Evolutionary conservation across 2,888 invertebrate species (phyloP).

Genomic region (Xestia sexstrigata): DNA sequence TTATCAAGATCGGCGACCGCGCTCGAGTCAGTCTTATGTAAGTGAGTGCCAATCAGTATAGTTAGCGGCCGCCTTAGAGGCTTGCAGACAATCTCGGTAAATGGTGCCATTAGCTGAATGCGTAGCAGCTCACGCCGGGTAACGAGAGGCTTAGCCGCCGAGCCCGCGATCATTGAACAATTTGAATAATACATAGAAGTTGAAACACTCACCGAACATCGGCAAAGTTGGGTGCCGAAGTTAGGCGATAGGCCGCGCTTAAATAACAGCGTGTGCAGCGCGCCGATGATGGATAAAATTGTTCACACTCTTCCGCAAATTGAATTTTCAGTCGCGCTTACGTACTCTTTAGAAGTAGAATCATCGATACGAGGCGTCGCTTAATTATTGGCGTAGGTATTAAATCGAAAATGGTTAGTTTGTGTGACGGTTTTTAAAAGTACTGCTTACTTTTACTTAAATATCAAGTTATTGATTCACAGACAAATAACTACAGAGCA

Average conservation of each 20-base stretch:
- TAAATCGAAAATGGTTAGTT: background rate
- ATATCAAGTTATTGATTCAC: background rate
- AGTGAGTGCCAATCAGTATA: constrained; percentile 73
- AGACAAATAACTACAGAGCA: background rate
- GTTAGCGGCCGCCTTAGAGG: constrained; percentile 71
- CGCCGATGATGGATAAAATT: constrained; percentile 22
- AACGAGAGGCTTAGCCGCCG: constrained; percentile 74
- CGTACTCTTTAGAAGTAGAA: background rate
- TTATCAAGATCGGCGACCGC: constrained; percentile 44
- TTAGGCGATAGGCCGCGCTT: constrained; percentile 37
- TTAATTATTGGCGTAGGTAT: background rate
- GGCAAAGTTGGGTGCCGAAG: constrained; percentile 45
- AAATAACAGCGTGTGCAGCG: constrained; percentile 17
- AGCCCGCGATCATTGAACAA: constrained; percentile 79
- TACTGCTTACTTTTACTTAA: background rate
- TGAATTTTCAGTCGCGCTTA: constrained; percentile 20
- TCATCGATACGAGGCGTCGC: background rate
- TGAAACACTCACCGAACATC: constrained; percentile 73
- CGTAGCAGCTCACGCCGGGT: constrained; percentile 74
- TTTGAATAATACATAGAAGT: constrained; percentile 85
- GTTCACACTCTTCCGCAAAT: constrained; percentile 43
- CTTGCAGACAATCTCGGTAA: constrained; percentile 81
- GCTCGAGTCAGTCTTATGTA: constrained; percentile 55
- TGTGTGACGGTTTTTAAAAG: background rate
- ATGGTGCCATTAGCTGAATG: constrained; percentile 82